A percentile compares a stretch with the other conserved stretches of the same genome.
These are phyloP conservation scores for Tipula helvola DNA, from an alignment of 2,888 invertebrate genomes.

Conservation along the genomic window DNA sequence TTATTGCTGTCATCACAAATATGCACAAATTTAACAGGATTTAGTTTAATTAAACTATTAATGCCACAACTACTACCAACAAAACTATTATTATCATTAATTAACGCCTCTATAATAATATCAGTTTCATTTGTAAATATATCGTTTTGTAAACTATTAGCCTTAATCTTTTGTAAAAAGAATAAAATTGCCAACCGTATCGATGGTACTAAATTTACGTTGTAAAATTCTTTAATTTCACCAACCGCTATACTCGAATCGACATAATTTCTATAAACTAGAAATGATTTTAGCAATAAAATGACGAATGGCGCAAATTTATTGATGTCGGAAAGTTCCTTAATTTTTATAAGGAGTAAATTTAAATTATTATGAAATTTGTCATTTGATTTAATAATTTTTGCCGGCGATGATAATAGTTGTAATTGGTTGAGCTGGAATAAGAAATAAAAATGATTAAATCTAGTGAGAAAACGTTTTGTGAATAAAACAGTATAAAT, in stretches of 20 bases:
- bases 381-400: not conserved
- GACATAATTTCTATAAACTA: not conserved
- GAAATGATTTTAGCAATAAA: not conserved
- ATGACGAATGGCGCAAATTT: not conserved
- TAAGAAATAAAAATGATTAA: not conserved
- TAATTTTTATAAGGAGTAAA: not conserved
- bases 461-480: too few relatives aligned
- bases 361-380: not conserved
- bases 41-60: not conserved
- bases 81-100: not conserved
- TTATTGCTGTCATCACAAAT: not conserved
- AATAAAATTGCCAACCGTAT: not conserved
- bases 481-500: too few relatives aligned
- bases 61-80: not conserved
- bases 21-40: not conserved
- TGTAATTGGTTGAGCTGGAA: not conserved
- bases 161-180: not conserved
- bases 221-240: not conserved
- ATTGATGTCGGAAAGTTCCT: not conserved
- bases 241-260: not conserved
- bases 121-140: not conserved
- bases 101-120: not conserved
- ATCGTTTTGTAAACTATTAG: not conserved
- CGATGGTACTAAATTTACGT: not conserved
- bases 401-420: not conserved